Evolutionary conservation across 2,888 invertebrate genomes (phyloP).

Genomic region (Bibio marci): DNA sequence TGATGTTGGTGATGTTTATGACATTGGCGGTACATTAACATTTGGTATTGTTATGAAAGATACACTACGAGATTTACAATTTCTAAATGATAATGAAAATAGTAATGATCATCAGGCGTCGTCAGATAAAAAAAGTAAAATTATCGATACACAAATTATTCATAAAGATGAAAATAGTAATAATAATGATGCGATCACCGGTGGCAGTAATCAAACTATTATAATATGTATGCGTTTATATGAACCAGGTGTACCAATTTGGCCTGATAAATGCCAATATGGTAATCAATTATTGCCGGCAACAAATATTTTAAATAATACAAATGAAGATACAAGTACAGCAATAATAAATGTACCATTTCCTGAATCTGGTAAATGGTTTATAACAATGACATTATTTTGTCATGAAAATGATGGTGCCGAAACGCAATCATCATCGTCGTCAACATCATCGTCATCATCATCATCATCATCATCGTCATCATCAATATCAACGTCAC

Average conservation of each 20-base stretch:
- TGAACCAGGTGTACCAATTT: constrained; percentile 40
- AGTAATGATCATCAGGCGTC: constrained; percentile 1
- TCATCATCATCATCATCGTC: no score
- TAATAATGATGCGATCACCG: constrained; percentile 10
- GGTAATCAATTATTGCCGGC: constrained; percentile 35
- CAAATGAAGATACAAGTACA: constrained; percentile 41
- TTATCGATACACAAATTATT: constrained; percentile 15
- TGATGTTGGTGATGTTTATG: constrained; percentile 47
- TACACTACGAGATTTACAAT: constrained; percentile 15
- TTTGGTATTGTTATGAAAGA: constrained; percentile 53
- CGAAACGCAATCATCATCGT: constrained; percentile 27
- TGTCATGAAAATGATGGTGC: constrained; percentile 46
- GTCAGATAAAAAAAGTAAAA: neutral
- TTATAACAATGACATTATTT: constrained; percentile 51
- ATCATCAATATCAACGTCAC: no score
- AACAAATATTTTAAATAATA: constrained; percentile 45
- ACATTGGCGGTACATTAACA: constrained; percentile 65
- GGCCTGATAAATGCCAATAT: constrained; percentile 41
- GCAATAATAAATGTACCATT: constrained; percentile 54
- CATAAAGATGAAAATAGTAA: constrained; percentile 7
- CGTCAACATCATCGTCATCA: no score
- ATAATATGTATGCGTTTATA: constrained; percentile 44
- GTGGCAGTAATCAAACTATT: constrained; percentile 29
- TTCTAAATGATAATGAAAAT: neutral
- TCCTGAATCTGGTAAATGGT: constrained; percentile 73